Conservation (phyloP, 2,888 invertebrate genomes). For the Bhutanitis thaidina region DNA sequence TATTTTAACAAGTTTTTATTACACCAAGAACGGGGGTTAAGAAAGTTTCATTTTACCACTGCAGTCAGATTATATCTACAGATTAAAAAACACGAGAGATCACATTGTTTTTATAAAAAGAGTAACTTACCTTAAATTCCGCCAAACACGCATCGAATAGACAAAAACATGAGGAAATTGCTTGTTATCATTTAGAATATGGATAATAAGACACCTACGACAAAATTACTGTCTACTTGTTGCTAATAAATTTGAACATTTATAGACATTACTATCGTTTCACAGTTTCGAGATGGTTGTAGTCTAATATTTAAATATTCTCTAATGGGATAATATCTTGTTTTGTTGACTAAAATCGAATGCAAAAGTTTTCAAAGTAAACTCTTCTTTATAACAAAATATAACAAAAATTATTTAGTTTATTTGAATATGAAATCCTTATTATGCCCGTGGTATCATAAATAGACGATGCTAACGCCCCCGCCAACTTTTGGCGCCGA, state of each 20-base stretch:
- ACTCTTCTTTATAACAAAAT: background rate
- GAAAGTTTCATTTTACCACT: conserved; percentile 30
- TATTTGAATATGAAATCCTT: too few species aligned
- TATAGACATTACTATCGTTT: background rate
- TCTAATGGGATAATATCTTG: background rate
- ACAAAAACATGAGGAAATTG: conserved; percentile 49
- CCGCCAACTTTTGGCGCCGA: too few species aligned
- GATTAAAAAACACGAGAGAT: conserved; percentile 54
- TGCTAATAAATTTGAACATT: background rate
- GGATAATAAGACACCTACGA: conserved; percentile 36
- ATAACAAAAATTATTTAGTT: too few species aligned
- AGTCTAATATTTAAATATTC: background rate
- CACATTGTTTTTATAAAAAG: conserved; percentile 52
- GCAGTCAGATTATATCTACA: conserved; percentile 54
- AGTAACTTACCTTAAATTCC: conserved; percentile 31
- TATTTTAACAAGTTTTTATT: too few species aligned
- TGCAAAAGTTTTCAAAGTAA: conserved; percentile 6
- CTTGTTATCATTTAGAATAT: conserved; percentile 63
- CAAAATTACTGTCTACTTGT: conserved; percentile 10
- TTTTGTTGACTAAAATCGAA: background rate
- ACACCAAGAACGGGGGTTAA: too few species aligned
- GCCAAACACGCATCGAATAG: conserved; percentile 22
- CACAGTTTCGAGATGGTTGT: background rate
- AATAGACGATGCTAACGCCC: too few species aligned
- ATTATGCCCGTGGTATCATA: too few species aligned